Base-by-base conservation (phyloP, 1,140 invertebrate genomes). In the Andrena cerasifolii region DNA sequence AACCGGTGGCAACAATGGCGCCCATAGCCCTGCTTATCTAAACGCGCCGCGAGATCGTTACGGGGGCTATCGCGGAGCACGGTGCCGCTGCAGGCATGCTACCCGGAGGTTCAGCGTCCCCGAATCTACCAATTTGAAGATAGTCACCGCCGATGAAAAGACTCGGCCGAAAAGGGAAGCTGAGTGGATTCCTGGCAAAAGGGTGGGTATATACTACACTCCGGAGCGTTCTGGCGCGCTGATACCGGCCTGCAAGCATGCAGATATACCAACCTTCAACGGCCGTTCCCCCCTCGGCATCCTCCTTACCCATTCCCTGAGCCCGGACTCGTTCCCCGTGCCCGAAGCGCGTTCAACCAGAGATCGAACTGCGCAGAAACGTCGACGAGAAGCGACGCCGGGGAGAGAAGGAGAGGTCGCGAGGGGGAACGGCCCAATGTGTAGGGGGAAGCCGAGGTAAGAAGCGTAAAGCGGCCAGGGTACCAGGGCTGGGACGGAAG, bases 321-420 rank as follows among this genome's bases (percentile, higher is more conserved):
- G 10, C 45, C 47, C 28, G 26, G 45, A 54, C 80, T 82, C 74
- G 54, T 82, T 80, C 70, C 33, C 51, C 67, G 40, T 58, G 70
- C 58, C 26, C 51, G 71, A 53, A 43, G 49, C 75, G 75, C 58
- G 68, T 82, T 78, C 58, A 36, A 74, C 24, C 65, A 26, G 58
- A 68, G 77, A 76, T 83, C 80, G 80, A 84, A 75, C 53, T 71
- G 76, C 65, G 70, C 76, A 75, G 76, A 75, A 82, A 75, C 75
- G 80, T 54, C 68, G 62, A 56, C 54, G 74, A 62, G 36, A 21
- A 73, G 75, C 65, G 71, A 77, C 58, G 74, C 67, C 67, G 66
- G 49, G 26, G 53, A 26, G n/a, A 31, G 16, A n/a, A n/a, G n/a
- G 65, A 66, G 56, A 54, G 28, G 63, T 61, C 78, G 75, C 70